phyloP scores from a whole-genome alignment of 1,140 invertebrate genomes.

The Pentalonia nigronervosa region DNA sequence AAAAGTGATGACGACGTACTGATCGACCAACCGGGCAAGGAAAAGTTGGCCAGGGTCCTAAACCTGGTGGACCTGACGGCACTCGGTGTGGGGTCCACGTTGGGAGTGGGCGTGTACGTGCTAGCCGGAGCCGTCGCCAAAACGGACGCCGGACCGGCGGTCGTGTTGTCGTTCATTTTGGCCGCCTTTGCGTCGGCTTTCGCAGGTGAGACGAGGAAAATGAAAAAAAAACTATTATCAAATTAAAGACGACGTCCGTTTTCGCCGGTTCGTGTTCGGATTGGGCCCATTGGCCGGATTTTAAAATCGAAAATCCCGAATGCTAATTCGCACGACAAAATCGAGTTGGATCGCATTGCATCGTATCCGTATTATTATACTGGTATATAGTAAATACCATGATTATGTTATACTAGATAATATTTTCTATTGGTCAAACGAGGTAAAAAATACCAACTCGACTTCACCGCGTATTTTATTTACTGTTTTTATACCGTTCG shows the following conservation, averaged over 20 bases:
- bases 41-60: conserved; percentile 76
- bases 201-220: conserved; percentile 71
- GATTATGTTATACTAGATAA: no score
- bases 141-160: conserved; percentile 83
- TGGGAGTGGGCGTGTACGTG: conserved; percentile 91
- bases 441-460: background rate
- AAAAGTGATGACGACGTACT: conserved; percentile 40
- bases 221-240: background rate
- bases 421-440: no score
- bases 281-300: background rate
- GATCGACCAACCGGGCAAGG: background rate
- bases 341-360: background rate
- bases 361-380: no score
- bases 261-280: background rate
- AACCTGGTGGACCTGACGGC: conserved; percentile 80
- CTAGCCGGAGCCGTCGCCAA: conserved; percentile 87
- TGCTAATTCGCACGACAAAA: background rate
- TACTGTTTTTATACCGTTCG: no score
- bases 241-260: background rate
- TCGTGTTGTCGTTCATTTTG: conserved; percentile 87
- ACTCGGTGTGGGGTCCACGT: conserved; percentile 85
- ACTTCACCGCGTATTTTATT: background rate
- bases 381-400: background rate
- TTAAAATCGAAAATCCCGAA: background rate
- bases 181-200: conserved; percentile 88